Conservation (phyloP, 2,888 invertebrate species). For the Cacoxenus indagator region DNA sequence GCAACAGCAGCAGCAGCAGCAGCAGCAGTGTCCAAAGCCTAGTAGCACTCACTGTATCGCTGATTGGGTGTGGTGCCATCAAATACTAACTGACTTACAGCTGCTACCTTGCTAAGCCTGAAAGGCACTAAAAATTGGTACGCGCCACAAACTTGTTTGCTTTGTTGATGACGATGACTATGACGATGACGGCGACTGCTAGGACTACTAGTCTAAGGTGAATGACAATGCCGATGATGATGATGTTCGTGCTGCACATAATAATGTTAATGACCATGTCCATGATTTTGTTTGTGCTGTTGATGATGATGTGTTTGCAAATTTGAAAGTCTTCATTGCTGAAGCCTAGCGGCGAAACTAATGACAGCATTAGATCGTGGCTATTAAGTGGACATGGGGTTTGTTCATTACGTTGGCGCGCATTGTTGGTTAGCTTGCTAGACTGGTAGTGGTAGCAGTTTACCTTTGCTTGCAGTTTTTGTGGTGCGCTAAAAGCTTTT, state of each 20-base stretch:
- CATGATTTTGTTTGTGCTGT: constrained; percentile 3
- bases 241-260: no score
- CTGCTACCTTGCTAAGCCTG: background rate
- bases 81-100: constrained; percentile 10
- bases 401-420: background rate
- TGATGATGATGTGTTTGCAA: background rate
- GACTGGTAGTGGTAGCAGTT: background rate
- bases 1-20: no score
- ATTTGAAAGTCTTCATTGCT: background rate
- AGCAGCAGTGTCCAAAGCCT: background rate
- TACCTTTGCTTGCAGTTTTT: no score
- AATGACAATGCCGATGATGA: constrained; percentile 1
- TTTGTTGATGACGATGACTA: constrained; percentile 2
- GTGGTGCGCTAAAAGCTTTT: background rate
- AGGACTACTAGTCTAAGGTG: background rate
- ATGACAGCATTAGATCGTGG: constrained; percentile 11
- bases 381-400: background rate
- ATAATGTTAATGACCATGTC: background rate
- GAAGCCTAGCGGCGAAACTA: background rate
- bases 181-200: background rate
- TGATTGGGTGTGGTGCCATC: background rate
- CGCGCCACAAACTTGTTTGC: background rate
- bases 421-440: background rate
- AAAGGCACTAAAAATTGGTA: background rate
- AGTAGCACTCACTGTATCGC: background rate